Conservation (phyloP, 2,797 vertebrate genomes). For the Anas georgica region DNA sequence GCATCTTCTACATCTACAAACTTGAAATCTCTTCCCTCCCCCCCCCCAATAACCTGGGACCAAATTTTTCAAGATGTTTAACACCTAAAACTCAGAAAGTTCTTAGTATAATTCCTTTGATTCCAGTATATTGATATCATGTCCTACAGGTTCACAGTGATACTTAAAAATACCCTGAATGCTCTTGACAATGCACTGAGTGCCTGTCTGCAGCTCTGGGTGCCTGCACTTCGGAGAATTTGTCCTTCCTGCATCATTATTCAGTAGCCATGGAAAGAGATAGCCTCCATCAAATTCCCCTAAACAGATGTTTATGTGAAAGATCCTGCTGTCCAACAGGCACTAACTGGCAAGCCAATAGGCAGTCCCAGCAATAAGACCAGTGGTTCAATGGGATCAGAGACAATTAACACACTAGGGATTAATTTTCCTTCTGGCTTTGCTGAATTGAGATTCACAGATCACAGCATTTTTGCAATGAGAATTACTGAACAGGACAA, state of each 20-base stretch:
- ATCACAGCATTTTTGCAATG: neutral
- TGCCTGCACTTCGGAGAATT: neutral
- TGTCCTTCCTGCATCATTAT: neutral
- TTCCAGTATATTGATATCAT: neutral
- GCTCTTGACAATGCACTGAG: neutral
- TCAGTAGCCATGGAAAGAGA: neutral
- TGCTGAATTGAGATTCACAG: neutral
- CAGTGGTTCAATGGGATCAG: neutral
- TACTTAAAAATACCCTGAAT: neutral
- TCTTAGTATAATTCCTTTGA: neutral
- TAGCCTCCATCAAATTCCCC: neutral
- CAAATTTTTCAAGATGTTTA: neutral
- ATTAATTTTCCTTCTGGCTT: neutral
- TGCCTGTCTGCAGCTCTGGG: neutral
- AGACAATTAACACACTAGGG: neutral
- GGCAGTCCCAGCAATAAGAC: neutral
- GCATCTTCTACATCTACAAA: neutral
- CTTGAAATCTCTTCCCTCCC: neutral
- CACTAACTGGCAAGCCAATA: neutral
- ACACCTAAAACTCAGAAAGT: neutral
- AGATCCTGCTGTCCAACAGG: neutral
- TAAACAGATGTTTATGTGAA: neutral
- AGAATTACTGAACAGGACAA: neutral
- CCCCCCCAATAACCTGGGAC: neutral
- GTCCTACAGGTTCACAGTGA: neutral